Evolutionary conservation across 2,113 vertebrate species (phyloP).

Genomic region (Malaclemys terrapin): DNA sequence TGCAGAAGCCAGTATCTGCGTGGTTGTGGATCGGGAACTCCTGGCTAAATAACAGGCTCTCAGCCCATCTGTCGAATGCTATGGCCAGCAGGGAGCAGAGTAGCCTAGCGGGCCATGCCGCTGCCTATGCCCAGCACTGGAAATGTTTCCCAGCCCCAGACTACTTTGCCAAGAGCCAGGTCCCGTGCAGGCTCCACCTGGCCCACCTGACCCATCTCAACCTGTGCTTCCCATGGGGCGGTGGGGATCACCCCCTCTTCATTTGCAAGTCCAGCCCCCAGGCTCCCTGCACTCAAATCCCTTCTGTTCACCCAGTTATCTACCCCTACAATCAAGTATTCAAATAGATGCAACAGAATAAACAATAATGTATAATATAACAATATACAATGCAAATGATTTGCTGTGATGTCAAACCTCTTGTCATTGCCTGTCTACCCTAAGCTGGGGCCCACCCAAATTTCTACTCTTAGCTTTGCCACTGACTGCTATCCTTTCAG

Average conservation of each 20-base stretch:
- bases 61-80: too few relatives aligned
- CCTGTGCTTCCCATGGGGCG: too few relatives aligned
- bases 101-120: background rate
- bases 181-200: background rate
- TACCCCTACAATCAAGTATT: background rate
- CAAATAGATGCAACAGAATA: background rate
- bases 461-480: background rate
- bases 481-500: background rate
- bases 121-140: background rate
- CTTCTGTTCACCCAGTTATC: background rate
- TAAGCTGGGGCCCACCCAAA: background rate
- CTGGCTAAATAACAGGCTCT: background rate
- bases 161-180: background rate
- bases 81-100: background rate
- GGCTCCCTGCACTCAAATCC: background rate
- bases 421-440: too few relatives aligned
- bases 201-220: too few relatives aligned
- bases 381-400: background rate
- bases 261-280: background rate
- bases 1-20: background rate
- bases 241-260: too few relatives aligned
- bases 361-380: background rate
- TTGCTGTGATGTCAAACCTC: background rate
- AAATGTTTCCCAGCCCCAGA: background rate
- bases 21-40: background rate